Percentiles rank a stretch among this genome's conserved stretches.
phyloP scores from a whole-genome alignment of 1,140 invertebrate species.

The Apis florea region DNA sequence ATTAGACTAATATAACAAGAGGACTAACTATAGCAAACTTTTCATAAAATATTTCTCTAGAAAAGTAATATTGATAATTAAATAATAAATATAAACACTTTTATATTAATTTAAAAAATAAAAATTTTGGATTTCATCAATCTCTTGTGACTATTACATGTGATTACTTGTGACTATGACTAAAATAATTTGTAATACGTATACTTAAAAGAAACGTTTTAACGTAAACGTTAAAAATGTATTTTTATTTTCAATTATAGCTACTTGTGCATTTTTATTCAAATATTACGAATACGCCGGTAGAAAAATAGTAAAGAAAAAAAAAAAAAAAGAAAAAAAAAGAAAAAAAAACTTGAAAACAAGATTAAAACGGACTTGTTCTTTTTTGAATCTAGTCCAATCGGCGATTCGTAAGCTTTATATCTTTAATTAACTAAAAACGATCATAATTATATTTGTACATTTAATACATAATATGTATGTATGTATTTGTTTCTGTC shows the following conservation, averaged over 20 bases:
- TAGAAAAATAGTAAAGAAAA: not conserved
- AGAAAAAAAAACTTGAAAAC: no score
- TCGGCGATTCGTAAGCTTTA: conserved; percentile 18
- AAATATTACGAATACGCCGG: not conserved
- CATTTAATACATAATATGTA: not conserved
- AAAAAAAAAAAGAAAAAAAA: no score
- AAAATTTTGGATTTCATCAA: no score
- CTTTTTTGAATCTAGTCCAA: conserved; percentile 51
- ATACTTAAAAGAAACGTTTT: not conserved
- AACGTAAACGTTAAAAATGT: not conserved
- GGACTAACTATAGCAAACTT: no score
- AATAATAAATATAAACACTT: no score
- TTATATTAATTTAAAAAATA: no score
- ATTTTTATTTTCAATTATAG: not conserved
- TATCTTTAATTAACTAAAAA: conserved; percentile 15
- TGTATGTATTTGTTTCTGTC: conserved; percentile 33
- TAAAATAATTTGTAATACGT: not conserved
- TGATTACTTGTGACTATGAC: no score
- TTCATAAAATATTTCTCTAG: no score
- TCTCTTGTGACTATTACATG: no score
- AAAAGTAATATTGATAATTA: no score
- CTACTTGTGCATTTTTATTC: not conserved
- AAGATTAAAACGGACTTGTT: conserved; percentile 3
- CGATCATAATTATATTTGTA: conserved; percentile 18
- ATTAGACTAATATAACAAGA: no score